Percentiles rank a stretch among this genome's conserved stretches.
These are phyloP conservation scores for Gisinianus flammeolus DNA, from an alignment of 2,888 invertebrate genomes.

Conservation along the genomic window DNA sequence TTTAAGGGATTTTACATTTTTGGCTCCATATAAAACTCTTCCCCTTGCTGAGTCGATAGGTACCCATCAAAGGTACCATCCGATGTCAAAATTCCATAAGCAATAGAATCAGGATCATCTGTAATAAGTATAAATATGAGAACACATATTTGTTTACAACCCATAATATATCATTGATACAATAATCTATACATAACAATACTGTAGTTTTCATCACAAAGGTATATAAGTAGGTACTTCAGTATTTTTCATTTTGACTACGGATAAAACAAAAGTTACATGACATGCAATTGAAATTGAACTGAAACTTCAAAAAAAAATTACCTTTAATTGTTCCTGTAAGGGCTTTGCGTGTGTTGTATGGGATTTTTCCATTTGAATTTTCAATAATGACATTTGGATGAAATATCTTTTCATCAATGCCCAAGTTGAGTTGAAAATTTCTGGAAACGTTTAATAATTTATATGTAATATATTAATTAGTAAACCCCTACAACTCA, in stretches of 20 bases:
- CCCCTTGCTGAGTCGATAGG: slow-evolving; percentile 76
- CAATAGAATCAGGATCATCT: slow-evolving; percentile 82
- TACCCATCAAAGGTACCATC: slow-evolving; percentile 91
- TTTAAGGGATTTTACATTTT: slow-evolving; percentile 66
- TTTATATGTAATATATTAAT: too few species aligned
- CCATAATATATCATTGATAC: too few species aligned
- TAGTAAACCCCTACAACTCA: too few species aligned
- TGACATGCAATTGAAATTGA: too few species aligned
- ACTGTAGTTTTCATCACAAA: too few species aligned
- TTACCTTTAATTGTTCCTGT: slow-evolving; percentile 79
- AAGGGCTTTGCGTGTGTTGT: slow-evolving; percentile 76
- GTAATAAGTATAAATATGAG: slow-evolving; percentile 57
- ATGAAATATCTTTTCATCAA: slow-evolving; percentile 76
- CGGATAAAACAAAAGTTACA: too few species aligned
- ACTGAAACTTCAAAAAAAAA: background rate
- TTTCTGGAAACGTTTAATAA: slow-evolving; percentile 69
- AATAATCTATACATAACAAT: too few species aligned
- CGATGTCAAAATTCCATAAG: slow-evolving; percentile 83
- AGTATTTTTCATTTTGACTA: background rate
- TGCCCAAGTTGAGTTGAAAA: slow-evolving; percentile 75
- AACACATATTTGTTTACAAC: too few species aligned
- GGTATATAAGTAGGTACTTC: background rate
- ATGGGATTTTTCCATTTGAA: slow-evolving; percentile 71
- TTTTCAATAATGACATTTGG: slow-evolving; percentile 77
- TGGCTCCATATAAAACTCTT: slow-evolving; percentile 81